These are phyloP conservation scores for Planiliza haematocheilus DNA, from an alignment of 2,113 vertebrate genomes.

Conservation along the genomic window DNA sequence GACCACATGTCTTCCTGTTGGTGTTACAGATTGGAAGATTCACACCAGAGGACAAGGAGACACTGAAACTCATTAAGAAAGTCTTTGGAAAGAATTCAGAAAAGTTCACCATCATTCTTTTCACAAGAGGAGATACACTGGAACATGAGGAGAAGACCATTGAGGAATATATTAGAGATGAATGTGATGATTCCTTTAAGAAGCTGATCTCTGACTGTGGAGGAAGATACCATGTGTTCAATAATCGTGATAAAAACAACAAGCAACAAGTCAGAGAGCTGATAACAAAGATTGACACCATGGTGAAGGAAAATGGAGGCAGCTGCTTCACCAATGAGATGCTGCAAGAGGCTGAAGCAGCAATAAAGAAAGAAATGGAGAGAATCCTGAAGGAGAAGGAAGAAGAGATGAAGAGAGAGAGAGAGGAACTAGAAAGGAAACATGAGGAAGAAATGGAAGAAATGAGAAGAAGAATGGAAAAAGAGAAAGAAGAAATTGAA, in stretches of 20 bases:
- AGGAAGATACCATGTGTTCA: slow-evolving; percentile 38
- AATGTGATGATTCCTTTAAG: not conserved
- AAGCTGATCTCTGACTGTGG: slow-evolving; percentile 16
- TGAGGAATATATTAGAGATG: not conserved
- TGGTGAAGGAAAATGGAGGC: slow-evolving; percentile 45
- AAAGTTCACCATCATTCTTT: slow-evolving; percentile 39
- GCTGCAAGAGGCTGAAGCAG: slow-evolving; percentile 16
- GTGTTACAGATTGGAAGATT: not conserved
- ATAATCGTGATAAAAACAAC: not conserved
- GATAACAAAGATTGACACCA: slow-evolving; percentile 18
- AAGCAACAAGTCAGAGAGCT: slow-evolving; percentile 32
- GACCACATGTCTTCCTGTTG: too few relatives aligned
- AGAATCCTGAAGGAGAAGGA: slow-evolving; percentile 30
- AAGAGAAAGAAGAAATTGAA: too few relatives aligned
- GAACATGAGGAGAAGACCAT: fast-evolving
- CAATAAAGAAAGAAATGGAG: slow-evolving; percentile 1
- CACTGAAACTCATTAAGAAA: slow-evolving; percentile 32
- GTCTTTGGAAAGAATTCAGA: slow-evolving; percentile 25
- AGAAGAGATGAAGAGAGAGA: slow-evolving; percentile 27
- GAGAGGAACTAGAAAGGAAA: not conserved
- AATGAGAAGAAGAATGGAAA: too few relatives aligned
- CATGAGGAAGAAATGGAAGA: slow-evolving; percentile 14
- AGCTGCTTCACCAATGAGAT: slow-evolving; percentile 36
- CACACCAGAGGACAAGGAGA: slow-evolving; percentile 35
- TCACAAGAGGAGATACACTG: slow-evolving; percentile 35